A percentile compares a stretch with the other conserved stretches of the same genome.
These are phyloP conservation scores for Rhipidura dahli DNA, from an alignment of 2,113 vertebrate genomes.

Conservation along the genomic window DNA sequence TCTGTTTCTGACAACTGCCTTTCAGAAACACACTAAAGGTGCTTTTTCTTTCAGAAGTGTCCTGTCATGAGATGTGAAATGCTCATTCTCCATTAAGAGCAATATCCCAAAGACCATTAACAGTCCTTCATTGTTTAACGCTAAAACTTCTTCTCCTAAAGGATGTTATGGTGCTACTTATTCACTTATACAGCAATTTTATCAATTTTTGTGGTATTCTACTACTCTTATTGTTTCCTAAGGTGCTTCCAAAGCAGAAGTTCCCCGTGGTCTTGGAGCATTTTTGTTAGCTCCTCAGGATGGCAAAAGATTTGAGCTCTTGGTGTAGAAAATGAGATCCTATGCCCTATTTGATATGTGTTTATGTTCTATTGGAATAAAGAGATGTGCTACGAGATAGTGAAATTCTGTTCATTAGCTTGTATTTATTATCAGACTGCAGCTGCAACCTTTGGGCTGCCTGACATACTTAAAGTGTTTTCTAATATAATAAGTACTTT, in stretches of 20 bases:
- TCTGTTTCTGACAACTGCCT: not conserved
- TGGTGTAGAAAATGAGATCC: constrained; percentile 8
- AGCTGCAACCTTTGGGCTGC: constrained; percentile 33
- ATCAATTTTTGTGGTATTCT: not conserved
- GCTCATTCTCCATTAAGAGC: not conserved
- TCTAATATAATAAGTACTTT: constrained; percentile 21
- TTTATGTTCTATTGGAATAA: constrained; percentile 1
- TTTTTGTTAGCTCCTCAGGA: not conserved
- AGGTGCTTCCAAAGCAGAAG: not conserved
- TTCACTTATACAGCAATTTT: not conserved
- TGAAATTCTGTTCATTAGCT: constrained; percentile 24
- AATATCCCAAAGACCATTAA: not conserved
- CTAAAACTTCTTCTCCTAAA: not conserved
- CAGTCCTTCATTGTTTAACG: not conserved
- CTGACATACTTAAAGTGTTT: constrained; percentile 18
- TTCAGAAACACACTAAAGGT: not conserved
- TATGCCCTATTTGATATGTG: not conserved
- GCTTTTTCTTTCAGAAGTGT: not conserved
- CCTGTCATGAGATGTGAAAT: not conserved
- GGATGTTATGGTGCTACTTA: not conserved
- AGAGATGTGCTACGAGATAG: not conserved
- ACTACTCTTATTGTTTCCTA: not conserved
- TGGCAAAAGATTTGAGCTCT: not conserved
- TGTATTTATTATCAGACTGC: constrained; percentile 7
- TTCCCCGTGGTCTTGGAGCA: not conserved